phyloP scores from a whole-genome alignment of 2,797 vertebrate species.

The Phrynocephalus forsythii region DNA sequence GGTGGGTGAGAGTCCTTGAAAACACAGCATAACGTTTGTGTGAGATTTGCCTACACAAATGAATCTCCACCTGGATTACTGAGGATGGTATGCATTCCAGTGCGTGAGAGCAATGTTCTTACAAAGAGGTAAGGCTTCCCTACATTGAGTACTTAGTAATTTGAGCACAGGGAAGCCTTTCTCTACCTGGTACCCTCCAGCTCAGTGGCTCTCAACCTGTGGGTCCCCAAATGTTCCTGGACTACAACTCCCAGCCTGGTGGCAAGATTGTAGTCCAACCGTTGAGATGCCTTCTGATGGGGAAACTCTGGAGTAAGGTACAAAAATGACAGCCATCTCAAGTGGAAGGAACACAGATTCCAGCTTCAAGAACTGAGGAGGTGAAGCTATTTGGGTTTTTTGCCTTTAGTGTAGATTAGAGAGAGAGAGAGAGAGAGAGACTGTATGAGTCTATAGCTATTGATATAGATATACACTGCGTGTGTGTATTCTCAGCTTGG shows the following conservation, averaged over 20 bases:
- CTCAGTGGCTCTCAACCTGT: too few relatives aligned
- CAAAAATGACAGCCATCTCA: too few relatives aligned
- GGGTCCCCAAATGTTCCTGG: too few relatives aligned
- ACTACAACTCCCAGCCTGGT: background rate
- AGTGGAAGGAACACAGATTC: background rate
- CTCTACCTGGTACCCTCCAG: background rate
- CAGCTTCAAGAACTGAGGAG: background rate
- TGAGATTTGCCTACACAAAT: too few relatives aligned
- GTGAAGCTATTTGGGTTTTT: background rate
- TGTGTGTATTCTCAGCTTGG: conserved; percentile 50
- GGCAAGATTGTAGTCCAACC: background rate
- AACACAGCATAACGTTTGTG: background rate
- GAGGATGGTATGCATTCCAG: background rate
- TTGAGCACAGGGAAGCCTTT: background rate
- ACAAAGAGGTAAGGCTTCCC: background rate
- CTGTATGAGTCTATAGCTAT: too few relatives aligned
- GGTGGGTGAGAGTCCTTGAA: background rate
- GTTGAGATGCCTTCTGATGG: background rate
- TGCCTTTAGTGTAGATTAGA: background rate
- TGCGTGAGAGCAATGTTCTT: background rate
- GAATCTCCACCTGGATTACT: background rate
- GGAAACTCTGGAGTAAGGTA: background rate
- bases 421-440: too few relatives aligned
- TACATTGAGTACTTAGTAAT: background rate
- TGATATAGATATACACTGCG: background rate